These are phyloP conservation scores for Oryzias melastigma DNA, from an alignment of 2,113 vertebrate genomes.

Conservation along the genomic window DNA sequence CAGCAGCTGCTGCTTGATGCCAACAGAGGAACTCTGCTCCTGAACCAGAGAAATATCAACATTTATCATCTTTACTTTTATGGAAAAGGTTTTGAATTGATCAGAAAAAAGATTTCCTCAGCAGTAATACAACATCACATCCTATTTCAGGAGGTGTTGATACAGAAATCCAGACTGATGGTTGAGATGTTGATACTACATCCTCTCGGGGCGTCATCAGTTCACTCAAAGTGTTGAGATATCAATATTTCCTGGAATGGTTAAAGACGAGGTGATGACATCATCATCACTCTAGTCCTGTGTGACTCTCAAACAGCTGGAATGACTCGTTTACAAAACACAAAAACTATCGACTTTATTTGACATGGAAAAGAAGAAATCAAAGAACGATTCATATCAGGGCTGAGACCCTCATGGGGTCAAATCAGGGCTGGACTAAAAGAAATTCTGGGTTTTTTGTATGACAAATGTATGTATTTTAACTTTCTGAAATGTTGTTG, in stretches of 20 bases:
- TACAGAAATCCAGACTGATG: conserved; percentile 28
- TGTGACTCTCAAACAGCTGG: neutral
- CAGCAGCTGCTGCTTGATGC: conserved; percentile 86
- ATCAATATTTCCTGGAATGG: neutral
- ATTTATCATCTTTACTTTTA: neutral
- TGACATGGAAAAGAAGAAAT: too few relatives aligned
- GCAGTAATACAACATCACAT: conserved; percentile 2
- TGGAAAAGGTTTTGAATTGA: neutral
- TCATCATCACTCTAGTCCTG: neutral
- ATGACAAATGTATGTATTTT: too few relatives aligned
- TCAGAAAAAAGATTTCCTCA: too few relatives aligned
- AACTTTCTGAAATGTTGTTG: too few relatives aligned
- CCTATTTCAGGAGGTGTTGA: conserved; percentile 15
- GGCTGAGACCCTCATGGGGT: too few relatives aligned
- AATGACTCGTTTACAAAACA: neutral
- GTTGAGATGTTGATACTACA: conserved; percentile 16
- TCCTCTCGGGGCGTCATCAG: neutral
- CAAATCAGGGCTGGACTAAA: too few relatives aligned
- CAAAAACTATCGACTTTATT: too few relatives aligned
- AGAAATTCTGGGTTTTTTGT: too few relatives aligned
- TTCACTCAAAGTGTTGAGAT: neutral
- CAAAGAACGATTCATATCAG: too few relatives aligned
- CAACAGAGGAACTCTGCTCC: conserved; percentile 78
- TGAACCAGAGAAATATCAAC: conserved; percentile 11
- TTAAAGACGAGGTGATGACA: neutral